phyloP scores from a whole-genome alignment of 1,140 invertebrate species.

The Diabrotica undecimpunctata region DNA sequence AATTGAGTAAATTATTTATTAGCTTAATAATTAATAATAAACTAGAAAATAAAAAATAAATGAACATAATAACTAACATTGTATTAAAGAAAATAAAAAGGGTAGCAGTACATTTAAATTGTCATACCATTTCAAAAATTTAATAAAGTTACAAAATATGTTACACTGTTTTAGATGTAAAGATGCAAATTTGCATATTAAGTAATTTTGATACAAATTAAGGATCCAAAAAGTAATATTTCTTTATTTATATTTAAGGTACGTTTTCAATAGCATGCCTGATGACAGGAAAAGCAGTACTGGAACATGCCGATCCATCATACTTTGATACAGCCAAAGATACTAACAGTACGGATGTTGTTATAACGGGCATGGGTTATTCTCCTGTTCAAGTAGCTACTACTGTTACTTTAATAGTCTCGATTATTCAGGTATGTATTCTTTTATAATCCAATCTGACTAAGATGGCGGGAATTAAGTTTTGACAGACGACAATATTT shows the following conservation, averaged over 20 bases:
- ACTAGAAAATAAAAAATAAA: no score
- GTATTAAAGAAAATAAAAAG: no score
- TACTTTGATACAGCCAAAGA: constrained; percentile 23
- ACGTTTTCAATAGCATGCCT: constrained; percentile 67
- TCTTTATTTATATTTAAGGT: constrained; percentile 40
- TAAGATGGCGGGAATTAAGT: not conserved
- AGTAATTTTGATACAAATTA: no score
- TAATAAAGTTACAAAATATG: no score
- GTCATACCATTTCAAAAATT: no score
- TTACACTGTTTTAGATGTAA: no score
- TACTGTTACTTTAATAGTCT: constrained; percentile 56
- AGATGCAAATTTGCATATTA: no score
- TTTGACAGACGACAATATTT: not conserved
- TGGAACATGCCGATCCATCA: constrained; percentile 44
- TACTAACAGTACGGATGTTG: not conserved
- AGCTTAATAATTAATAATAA: no score
- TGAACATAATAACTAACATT: no score
- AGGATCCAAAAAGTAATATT: no score
- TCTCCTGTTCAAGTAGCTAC: constrained; percentile 57
- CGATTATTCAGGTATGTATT: constrained; percentile 57
- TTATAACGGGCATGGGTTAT: constrained; percentile 35
- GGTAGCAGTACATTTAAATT: no score
- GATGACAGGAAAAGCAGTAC: constrained; percentile 62
- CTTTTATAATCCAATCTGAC: not conserved
- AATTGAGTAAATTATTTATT: no score